These are phyloP conservation scores for Thyatira batis DNA, from an alignment of 2,888 invertebrate genomes.

Conservation along the genomic window DNA sequence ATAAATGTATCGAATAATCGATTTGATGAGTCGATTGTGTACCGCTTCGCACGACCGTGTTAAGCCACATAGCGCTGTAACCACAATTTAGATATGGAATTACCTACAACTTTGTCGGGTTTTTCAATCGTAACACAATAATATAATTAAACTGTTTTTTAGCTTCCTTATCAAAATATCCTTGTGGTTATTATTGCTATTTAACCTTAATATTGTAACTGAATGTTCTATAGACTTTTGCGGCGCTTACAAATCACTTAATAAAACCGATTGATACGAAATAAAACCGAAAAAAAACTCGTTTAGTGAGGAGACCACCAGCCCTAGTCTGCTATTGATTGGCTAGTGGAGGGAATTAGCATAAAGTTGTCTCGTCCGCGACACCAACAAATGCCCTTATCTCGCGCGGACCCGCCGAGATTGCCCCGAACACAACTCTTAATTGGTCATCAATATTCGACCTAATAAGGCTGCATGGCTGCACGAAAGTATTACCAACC, in stretches of 20 bases:
- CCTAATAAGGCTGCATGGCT: slow-evolving; percentile 50
- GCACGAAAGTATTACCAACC: slow-evolving; percentile 29
- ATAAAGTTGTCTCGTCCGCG: slow-evolving; percentile 58
- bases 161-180: too few species aligned
- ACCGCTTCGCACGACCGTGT: slow-evolving; percentile 2
- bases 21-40: slow-evolving; percentile 27
- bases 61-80: background rate
- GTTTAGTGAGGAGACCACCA: background rate
- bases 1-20: slow-evolving; percentile 29
- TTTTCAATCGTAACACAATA: background rate
- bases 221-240: too few species aligned
- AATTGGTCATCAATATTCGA: slow-evolving; percentile 79
- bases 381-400: slow-evolving; percentile 74
- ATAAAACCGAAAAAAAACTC: too few species aligned
- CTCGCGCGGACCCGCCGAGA: slow-evolving; percentile 51
- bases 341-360: slow-evolving; percentile 46
- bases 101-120: background rate
- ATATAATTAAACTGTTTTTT: background rate
- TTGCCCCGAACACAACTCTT: slow-evolving; percentile 69
- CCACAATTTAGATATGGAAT: background rate
- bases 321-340: background rate
- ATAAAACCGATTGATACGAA: too few species aligned
- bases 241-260: too few species aligned
- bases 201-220: too few species aligned
- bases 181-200: too few species aligned